Percentiles rank a stretch among this genome's conserved stretches.
Evolutionary conservation across 2,797 vertebrate species (phyloP).

Genomic region (Manis crassicaudata): DNA sequence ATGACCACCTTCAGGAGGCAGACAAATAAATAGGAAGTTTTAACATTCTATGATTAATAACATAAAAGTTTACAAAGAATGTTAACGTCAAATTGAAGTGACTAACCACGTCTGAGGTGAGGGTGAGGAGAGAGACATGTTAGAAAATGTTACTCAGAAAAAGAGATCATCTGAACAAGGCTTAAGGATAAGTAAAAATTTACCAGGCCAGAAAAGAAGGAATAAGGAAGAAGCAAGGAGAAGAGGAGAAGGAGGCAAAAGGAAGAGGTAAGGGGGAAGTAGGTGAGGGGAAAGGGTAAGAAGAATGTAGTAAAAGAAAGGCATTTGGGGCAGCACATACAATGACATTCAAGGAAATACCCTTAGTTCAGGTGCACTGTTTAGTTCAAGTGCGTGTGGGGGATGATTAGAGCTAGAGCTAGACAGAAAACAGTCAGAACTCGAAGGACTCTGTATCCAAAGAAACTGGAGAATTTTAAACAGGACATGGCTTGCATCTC

Average conservation of each 20-base stretch:
- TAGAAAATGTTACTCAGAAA: not conserved
- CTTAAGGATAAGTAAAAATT: not conserved
- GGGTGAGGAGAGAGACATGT: not conserved
- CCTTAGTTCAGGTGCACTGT: not conserved
- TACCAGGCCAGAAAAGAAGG: not conserved
- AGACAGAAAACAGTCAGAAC: not conserved
- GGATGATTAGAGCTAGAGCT: not conserved
- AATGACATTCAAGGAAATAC: not conserved
- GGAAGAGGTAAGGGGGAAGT: not conserved
- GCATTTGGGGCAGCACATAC: not conserved
- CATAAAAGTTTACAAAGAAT: not conserved
- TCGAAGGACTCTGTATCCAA: not conserved
- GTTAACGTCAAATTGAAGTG: constrained; percentile 20
- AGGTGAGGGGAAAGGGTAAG: not conserved
- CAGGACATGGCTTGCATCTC: not conserved
- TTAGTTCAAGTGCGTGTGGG: not conserved
- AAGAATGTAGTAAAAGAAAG: not conserved
- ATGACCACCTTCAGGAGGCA: not conserved
- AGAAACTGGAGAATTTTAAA: not conserved
- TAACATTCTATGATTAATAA: not conserved
- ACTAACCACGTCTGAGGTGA: not conserved
- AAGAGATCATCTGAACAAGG: not conserved
- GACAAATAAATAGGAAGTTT: not conserved
- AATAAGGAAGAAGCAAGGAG: not conserved
- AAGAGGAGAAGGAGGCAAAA: too few species aligned